Conservation (phyloP, 2,113 vertebrate genomes). For the Ictalurus furcatus region DNA sequence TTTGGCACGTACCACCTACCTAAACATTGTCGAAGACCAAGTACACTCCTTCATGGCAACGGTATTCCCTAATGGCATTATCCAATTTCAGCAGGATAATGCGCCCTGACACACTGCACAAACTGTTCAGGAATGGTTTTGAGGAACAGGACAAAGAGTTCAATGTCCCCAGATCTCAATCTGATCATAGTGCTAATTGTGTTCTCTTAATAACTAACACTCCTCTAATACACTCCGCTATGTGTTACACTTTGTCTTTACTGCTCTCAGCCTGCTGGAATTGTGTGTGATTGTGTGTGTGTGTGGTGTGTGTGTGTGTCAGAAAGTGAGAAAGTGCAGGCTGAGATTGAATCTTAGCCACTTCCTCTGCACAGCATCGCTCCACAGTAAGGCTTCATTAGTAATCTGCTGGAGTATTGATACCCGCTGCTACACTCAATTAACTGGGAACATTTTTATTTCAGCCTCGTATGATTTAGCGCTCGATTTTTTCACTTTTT, state of each 20-base stretch:
- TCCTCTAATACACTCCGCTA: neutral
- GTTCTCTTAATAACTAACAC: neutral
- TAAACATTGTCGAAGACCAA: no score
- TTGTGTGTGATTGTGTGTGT: neutral
- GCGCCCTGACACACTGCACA: no score
- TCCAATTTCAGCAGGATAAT: no score
- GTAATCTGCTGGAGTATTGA: conserved; percentile 54
- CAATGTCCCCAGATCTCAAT: no score
- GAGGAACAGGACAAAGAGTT: no score
- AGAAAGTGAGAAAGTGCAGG: conserved; percentile 38
- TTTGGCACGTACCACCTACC: no score
- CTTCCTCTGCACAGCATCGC: conserved; percentile 62
- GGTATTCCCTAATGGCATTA: no score
- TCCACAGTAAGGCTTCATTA: conserved; percentile 52
- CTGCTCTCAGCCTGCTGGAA: neutral
- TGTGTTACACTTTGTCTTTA: neutral
- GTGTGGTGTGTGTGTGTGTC: conserved; percentile 36
- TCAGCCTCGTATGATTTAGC: conserved; percentile 53
- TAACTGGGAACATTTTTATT: conserved; percentile 57
- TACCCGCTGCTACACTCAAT: conserved; percentile 58
- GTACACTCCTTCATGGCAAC: no score
- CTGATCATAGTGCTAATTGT: neutral
- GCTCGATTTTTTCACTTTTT: conserved; percentile 48
- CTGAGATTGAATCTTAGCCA: conserved; percentile 56
- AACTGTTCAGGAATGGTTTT: no score